These are phyloP conservation scores for Thymallus thymallus DNA, from an alignment of 2,113 vertebrate genomes.

Conservation along the genomic window DNA sequence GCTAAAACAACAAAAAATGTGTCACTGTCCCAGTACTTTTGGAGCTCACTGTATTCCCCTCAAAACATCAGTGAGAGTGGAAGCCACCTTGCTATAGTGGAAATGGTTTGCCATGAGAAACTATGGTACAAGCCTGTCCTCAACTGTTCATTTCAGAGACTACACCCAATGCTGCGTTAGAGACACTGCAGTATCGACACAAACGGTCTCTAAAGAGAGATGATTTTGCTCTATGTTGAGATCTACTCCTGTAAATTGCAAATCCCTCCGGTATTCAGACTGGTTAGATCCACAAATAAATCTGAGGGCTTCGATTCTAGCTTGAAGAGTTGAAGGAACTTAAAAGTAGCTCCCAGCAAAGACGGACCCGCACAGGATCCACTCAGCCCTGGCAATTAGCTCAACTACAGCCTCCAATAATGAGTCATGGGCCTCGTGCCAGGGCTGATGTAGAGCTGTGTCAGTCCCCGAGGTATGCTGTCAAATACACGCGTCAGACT, in stretches of 20 bases:
- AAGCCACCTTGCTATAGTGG: too few species aligned
- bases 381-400: too few species aligned
- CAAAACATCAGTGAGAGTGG: too few species aligned
- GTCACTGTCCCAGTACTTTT: too few species aligned
- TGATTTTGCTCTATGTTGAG: not conserved
- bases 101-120: too few species aligned
- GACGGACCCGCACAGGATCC: conserved; percentile 5
- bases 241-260: conserved; percentile 9
- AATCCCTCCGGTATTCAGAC: conserved; percentile 18
- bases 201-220: too few species aligned
- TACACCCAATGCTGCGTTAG: too few species aligned
- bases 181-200: too few species aligned
- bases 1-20: too few species aligned
- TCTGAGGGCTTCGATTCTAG: not conserved
- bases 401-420: not conserved
- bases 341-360: conserved; percentile 4
- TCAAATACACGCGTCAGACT: conserved; percentile 8
- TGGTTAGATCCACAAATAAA: conserved; percentile 2
- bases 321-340: not conserved
- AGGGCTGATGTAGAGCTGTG: conserved; percentile 12
- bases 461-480: conserved; percentile 14
- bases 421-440: conserved; percentile 10
- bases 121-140: too few species aligned
- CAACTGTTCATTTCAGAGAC: too few species aligned
- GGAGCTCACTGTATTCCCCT: too few species aligned